Evolutionary conservation across 2,797 vertebrate genomes (phyloP), one percentile per base, ranked within the genome.

Genomic region (Aratinga solstitialis): DNA sequence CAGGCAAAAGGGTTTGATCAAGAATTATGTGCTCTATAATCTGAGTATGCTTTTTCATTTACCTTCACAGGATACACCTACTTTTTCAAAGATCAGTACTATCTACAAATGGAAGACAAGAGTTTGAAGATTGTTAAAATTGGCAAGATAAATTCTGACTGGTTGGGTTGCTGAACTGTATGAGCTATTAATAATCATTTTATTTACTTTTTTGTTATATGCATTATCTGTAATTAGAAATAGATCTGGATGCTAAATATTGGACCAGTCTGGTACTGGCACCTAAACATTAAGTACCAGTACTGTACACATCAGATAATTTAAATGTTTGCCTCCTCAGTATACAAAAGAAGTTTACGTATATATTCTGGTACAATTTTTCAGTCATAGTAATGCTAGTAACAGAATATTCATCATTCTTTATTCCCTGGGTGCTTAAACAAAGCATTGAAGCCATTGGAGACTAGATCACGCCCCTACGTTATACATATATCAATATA

Each of bases 71-170:
- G 99, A 92, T 98, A 99, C 97, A 99, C 98, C 97, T 99, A 99
- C 97, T 99, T 99, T 98, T 99, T 99, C 98, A 99, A 99, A 98
- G 99, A 98, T 73, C 98, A 98, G 88, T 99, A 99, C 97, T 99
- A 99, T 96, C 98, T 99, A 97, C 99, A 99, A 98, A 96, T 99
- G 98, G 99, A 99, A 94, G 99, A 99, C 98, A 99, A 98, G 95
- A 99, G 98, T 97, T 98, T 99, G 98, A 99, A 99, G 98, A 99
- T 99, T 10, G 98, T 99, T 90, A 99, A 99, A 98, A 97, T 99
- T 54, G 99, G 99, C 63, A 99, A 99, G 97, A 98, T 99, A 97
- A 99, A 98, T 98, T 98, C 98, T 51, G 99, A 99, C 97, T 99
- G 99, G 99, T 98, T 99, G 79, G 99, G 98, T 90, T 99, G 99